Percentiles rank a stretch among this genome's conserved stretches.
Evolutionary conservation across 2,113 vertebrate species (phyloP).

Genomic region (Lipotes vexillifer): DNA sequence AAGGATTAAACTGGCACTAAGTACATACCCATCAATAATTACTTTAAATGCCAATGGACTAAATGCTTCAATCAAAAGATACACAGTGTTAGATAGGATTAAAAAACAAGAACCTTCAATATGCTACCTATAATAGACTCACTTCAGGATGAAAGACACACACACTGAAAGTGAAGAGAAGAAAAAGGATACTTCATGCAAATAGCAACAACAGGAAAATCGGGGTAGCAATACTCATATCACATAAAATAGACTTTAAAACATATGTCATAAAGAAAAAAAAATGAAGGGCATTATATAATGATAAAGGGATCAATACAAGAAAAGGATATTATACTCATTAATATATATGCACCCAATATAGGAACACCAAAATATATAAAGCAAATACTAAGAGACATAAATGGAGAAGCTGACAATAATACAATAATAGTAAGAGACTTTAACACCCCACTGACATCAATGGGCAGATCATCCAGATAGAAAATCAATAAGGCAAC

Average conservation of each 20-base stretch:
- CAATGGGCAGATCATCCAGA: not conserved
- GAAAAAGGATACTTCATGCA: not conserved
- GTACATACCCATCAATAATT: not conserved
- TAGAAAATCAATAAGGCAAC: not conserved
- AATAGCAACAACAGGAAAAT: not conserved
- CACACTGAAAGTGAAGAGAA: not conserved
- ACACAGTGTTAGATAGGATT: not conserved
- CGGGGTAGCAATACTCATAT: not conserved
- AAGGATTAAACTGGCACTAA: not conserved
- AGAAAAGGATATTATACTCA: not conserved
- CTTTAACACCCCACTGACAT: not conserved
- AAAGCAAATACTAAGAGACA: not conserved
- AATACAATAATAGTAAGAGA: not conserved
- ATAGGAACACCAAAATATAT: not conserved
- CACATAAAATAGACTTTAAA: not conserved
- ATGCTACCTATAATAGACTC: not conserved
- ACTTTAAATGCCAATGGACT: not conserved
- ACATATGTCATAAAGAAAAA: not conserved
- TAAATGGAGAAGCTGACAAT: not conserved
- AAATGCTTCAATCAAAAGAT: not conserved
- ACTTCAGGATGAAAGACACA: not conserved
- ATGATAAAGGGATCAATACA: not conserved
- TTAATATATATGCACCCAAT: not conserved
- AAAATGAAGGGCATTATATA: not conserved
- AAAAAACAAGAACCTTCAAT: not conserved